Evolutionary conservation across 2,888 invertebrate species (phyloP), one percentile per base, ranked within the genome.

Genomic region (Cephus pulcher): DNA sequence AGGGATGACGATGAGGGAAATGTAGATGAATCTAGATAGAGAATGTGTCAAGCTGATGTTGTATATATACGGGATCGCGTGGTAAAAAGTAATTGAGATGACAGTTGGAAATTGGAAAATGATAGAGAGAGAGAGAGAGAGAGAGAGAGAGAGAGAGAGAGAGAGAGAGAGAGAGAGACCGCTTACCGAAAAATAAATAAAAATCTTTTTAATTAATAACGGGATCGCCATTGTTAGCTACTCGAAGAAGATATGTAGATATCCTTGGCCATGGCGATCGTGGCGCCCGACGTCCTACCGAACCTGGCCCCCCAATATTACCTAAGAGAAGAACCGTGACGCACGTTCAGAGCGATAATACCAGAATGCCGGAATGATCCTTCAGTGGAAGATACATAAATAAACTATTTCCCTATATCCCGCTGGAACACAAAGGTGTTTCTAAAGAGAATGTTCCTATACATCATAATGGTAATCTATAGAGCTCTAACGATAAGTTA

Each of bases 391-490:
- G 23, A 23, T 56, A 56, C 56, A 23, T 56, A 56, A 32, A 32
- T 71, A 34, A 70, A 12, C 70, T 76, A 78, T 76, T 76, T 76
- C 69, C 73, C 34, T 33, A 12, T 56, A 56, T 56, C 69, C 40
- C 73, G 12, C 56, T 73, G 35, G 74, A 80, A 76, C 71, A 71
- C 71, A 77, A 76, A 80, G 82, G 82, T 82, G 82, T 82, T 82
- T 82, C 81, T 82, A 82, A 82, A 80, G 82, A 82, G 82, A 82
- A 82, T 82, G 82, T 81, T 82, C 80, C 80, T 81, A 81, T 81
- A 80, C 79, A 75, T 78, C 80, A 76, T 81, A 82, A 80, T 79
- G 79, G 77, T 82, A 35, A 74, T 74, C 33, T 74, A 30, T 74
- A 74, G 30, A 71, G 71, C 34, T 71, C 12, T 34, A 79, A 75